Evolutionary conservation across 2,113 vertebrate species (phyloP).

Genomic region (Pluvianellus socialis): DNA sequence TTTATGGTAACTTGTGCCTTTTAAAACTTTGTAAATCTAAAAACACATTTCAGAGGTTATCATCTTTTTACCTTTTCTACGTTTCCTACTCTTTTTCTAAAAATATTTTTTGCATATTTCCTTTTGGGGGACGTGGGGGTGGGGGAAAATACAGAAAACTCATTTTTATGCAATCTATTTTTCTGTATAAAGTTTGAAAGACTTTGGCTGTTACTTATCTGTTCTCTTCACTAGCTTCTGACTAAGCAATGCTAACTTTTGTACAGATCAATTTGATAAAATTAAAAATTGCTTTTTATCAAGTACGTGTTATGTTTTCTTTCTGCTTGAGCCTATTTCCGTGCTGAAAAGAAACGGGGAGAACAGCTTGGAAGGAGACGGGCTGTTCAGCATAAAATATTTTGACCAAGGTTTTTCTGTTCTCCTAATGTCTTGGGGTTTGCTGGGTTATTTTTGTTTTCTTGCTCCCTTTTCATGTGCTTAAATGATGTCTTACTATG

Average conservation of each 20-base stretch:
- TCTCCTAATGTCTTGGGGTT: background rate
- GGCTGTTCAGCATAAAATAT: background rate
- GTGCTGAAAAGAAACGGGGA: background rate
- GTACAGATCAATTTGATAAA: constrained; percentile 86
- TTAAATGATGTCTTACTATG: fast-evolving
- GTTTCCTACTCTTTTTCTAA: constrained; percentile 75
- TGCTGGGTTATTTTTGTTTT: fast-evolving
- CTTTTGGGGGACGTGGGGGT: constrained; percentile 25
- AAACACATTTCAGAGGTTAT: constrained; percentile 68
- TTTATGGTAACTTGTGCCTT: constrained; percentile 83
- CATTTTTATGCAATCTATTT: constrained; percentile 75
- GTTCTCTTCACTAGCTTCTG: constrained; percentile 85
- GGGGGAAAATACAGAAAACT: constrained; percentile 37
- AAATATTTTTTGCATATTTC: constrained; percentile 62
- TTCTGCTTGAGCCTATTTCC: background rate
- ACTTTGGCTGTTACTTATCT: constrained; percentile 74
- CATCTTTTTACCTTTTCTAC: constrained; percentile 79
- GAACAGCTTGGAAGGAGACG: background rate
- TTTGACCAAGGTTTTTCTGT: background rate
- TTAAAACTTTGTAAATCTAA: constrained; percentile 76
- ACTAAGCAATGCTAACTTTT: constrained; percentile 92
- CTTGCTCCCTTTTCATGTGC: background rate
- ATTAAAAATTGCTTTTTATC: constrained; percentile 84
- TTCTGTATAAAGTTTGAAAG: constrained; percentile 69
- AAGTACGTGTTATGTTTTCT: background rate